Percentiles rank a stretch among this genome's conserved stretches.
Conservation (phyloP, 2,113 vertebrate species). For the Lethenteron reissneri region DNA sequence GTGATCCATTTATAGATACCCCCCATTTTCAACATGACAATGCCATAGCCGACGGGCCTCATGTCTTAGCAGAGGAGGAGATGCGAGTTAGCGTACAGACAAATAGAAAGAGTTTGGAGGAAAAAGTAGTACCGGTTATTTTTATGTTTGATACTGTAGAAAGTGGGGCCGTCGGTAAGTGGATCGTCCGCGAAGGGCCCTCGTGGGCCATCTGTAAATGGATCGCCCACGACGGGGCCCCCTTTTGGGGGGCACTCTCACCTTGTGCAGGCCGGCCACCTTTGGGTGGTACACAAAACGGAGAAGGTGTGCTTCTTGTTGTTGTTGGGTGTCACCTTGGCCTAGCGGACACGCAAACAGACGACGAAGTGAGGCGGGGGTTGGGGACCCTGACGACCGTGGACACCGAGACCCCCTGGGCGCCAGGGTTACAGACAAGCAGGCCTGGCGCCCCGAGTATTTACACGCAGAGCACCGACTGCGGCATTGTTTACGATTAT, state of each 20-base stretch:
- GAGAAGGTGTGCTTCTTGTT: conserved; percentile 65
- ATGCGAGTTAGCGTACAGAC: no score
- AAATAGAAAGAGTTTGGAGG: no score
- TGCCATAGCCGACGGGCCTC: no score
- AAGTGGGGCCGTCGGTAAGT: background rate
- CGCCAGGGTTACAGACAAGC: no score
- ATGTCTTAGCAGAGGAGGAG: no score
- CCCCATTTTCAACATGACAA: no score
- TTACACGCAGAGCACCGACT: no score
- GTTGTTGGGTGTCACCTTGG: conserved; percentile 68
- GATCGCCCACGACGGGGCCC: background rate
- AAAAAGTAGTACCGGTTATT: no score
- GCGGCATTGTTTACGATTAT: no score
- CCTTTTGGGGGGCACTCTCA: conserved; percentile 15
- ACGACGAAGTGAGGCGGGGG: background rate
- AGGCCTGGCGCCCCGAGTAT: no score
- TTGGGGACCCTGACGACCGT: background rate
- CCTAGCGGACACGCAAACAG: conserved; percentile 22
- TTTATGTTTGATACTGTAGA: background rate
- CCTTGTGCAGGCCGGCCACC: conserved; percentile 75
- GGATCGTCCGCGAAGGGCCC: background rate
- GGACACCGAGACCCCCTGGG: background rate
- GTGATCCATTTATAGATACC: no score
- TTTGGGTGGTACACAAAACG: conserved; percentile 64
- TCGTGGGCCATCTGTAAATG: background rate